phyloP scores from a whole-genome alignment of 2,113 vertebrate species.

The Myrmecophaga tridactyla region DNA sequence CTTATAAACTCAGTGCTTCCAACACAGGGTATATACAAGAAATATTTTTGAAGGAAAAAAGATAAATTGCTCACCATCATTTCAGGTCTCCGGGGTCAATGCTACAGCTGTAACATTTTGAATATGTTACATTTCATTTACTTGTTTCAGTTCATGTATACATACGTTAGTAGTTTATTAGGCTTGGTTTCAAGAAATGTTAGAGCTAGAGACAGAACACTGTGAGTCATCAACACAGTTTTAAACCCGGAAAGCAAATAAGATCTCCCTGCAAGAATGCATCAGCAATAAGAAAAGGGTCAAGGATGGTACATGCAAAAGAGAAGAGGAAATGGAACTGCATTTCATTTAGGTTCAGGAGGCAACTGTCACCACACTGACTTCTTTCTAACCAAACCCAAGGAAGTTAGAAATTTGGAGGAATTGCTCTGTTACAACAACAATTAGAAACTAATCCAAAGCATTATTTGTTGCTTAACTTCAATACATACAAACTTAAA shows the following conservation, averaged over 20 bases:
- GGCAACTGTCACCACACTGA: neutral
- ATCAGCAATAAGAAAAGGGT: neutral
- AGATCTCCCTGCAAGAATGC: neutral
- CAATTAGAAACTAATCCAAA: neutral
- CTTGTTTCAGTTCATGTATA: neutral
- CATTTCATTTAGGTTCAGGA: neutral
- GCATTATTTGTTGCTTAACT: neutral
- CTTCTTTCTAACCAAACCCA: neutral
- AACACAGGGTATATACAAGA: neutral
- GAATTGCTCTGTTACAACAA: neutral
- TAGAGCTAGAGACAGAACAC: neutral
- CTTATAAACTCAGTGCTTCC: neutral
- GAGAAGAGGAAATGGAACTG: neutral
- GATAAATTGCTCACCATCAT: neutral
- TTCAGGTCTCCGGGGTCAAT: neutral
- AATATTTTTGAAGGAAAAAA: neutral
- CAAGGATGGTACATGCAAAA: too few species aligned
- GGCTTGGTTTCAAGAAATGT: neutral
- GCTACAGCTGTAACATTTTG: neutral
- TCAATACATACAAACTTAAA: neutral
- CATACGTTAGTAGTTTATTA: neutral
- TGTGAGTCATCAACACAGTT: neutral
- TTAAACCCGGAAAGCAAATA: neutral
- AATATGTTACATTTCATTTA: neutral
- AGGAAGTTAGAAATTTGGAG: neutral